phyloP scores from a whole-genome alignment of 2,113 vertebrate genomes.

The Tamias sibiricus region DNA sequence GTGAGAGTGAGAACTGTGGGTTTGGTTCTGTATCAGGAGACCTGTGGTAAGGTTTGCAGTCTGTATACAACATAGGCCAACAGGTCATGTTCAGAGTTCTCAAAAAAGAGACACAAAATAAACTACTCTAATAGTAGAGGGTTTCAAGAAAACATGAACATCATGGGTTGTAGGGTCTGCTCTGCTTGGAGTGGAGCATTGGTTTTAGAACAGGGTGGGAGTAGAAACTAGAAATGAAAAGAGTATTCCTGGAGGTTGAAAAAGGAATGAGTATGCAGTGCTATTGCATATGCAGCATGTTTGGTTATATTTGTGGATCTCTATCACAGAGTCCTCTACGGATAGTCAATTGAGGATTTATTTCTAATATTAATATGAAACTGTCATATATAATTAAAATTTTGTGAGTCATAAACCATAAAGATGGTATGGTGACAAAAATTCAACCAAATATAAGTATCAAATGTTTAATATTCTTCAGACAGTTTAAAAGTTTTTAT shows the following conservation, averaged over 20 bases:
- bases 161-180: not conserved
- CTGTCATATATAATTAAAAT: too few relatives aligned
- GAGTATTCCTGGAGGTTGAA: not conserved
- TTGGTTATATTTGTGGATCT: too few relatives aligned
- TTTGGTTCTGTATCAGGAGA: slow-evolving; percentile 33
- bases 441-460: too few relatives aligned
- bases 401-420: too few relatives aligned
- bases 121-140: slow-evolving; percentile 35
- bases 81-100: not conserved
- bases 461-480: not conserved
- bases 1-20: slow-evolving; percentile 47
- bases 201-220: not conserved
- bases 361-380: too few relatives aligned
- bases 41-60: slow-evolving; percentile 3
- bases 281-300: too few relatives aligned
- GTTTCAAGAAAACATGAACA: not conserved
- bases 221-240: not conserved
- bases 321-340: too few relatives aligned
- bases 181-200: not conserved
- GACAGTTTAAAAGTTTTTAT: not conserved
- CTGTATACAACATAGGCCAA: slow-evolving; percentile 36
- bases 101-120: not conserved
- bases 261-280: too few relatives aligned
- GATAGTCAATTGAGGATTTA: too few relatives aligned
- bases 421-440: too few relatives aligned